Conservation (phyloP, 1,140 invertebrate species). For the Conus ventricosus region DNA sequence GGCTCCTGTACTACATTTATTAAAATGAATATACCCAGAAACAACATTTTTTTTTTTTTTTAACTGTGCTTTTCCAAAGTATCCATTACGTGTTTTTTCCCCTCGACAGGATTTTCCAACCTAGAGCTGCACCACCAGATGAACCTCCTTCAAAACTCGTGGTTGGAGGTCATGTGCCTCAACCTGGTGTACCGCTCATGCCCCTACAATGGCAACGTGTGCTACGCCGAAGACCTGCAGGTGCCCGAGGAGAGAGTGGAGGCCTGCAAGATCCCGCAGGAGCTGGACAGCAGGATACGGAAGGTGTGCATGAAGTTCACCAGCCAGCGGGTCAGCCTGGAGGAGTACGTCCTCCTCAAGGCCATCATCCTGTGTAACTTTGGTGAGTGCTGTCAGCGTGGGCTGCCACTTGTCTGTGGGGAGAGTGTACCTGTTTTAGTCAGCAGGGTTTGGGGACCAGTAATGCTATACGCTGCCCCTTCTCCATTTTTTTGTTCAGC, state of each 20-base stretch:
- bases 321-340: slow-evolving; percentile 85
- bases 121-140: slow-evolving; percentile 95
- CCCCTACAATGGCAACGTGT: slow-evolving; percentile 69
- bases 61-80: no score
- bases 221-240: slow-evolving; percentile 72
- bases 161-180: slow-evolving; percentile 96
- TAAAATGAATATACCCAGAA: no score
- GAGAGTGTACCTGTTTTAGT: no score
- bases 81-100: no score
- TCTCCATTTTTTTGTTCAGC: no score
- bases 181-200: slow-evolving; percentile 89
- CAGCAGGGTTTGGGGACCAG: no score
- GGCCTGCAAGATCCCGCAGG: slow-evolving; percentile 63
- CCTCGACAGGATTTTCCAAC: slow-evolving; percentile 85
- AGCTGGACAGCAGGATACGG: slow-evolving; percentile 86
- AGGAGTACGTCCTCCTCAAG: slow-evolving; percentile 95
- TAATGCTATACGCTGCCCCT: no score
- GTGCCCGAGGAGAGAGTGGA: slow-evolving; percentile 67
- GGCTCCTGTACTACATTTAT: no score
- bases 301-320: slow-evolving; percentile 92
- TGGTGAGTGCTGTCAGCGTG: slow-evolving; percentile 63
- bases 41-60: no score
- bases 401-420: no score
- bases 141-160: slow-evolving; percentile 94
- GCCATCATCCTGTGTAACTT: slow-evolving; percentile 92